Percentiles rank a stretch among this genome's conserved stretches.
Conservation (phyloP, 2,888 invertebrate species). For the Empis stercorea region DNA sequence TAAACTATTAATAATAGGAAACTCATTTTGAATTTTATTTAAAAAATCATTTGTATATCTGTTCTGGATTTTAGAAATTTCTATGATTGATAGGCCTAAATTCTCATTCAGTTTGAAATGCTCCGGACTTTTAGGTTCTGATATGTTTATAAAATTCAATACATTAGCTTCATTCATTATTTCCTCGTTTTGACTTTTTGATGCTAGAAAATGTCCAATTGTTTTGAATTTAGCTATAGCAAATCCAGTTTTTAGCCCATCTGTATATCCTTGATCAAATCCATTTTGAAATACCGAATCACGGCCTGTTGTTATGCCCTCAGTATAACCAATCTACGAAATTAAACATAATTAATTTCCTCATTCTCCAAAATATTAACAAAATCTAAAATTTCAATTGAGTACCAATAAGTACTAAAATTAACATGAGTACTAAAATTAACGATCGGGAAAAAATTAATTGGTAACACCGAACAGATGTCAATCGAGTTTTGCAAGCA, state of each 20-base stretch:
- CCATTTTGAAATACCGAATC: conserved; percentile 50
- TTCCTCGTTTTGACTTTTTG: not conserved
- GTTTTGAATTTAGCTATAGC: conserved; percentile 34
- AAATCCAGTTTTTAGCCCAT: conserved; percentile 50
- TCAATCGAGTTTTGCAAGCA: no score
- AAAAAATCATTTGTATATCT: conserved; percentile 17
- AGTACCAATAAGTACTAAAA: no score
- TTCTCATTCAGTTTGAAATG: not conserved
- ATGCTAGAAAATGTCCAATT: conserved; percentile 10
- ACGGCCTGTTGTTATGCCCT: conserved; percentile 54
- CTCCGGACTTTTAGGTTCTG: not conserved
- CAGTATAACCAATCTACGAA: conserved; percentile 48
- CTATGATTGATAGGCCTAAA: not conserved
- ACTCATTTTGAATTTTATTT: conserved; percentile 6
- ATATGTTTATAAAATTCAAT: conserved; percentile 3
- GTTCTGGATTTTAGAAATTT: conserved; percentile 18
- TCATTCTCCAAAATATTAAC: no score
- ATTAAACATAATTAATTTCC: conserved; percentile 3
- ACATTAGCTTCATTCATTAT: conserved; percentile 9
- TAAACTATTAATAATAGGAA: conserved; percentile 16
- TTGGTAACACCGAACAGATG: no score
- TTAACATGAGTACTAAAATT: no score
- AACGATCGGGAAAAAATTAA: no score
- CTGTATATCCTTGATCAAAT: conserved; percentile 55
- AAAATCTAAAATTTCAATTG: no score